These are phyloP conservation scores for Poeciliopsis infans DNA, from an alignment of 2,797 vertebrate species.

Conservation along the genomic window DNA sequence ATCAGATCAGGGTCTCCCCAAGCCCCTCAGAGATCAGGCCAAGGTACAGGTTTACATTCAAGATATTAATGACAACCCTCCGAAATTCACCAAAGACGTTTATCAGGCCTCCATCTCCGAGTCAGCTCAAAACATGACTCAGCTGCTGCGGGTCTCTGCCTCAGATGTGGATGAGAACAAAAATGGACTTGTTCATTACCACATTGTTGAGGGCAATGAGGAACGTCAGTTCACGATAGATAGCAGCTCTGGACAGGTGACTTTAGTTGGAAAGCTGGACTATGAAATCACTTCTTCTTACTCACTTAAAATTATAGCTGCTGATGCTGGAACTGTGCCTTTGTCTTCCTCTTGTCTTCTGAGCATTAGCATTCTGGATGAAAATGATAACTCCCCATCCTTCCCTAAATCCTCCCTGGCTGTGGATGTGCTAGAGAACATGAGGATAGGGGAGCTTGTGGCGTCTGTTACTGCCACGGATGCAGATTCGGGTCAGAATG, in stretches of 20 bases:
- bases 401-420: slow-evolving; percentile 90
- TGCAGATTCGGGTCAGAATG: slow-evolving; percentile 91
- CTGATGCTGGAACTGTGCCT: slow-evolving; percentile 85
- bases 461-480: slow-evolving; percentile 94
- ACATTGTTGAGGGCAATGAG: slow-evolving; percentile 89
- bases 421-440: slow-evolving; percentile 94
- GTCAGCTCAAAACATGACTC: slow-evolving; percentile 90
- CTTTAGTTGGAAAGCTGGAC: slow-evolving; percentile 90
- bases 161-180: slow-evolving; percentile 94
- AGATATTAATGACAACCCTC: slow-evolving; percentile 95
- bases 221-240: slow-evolving; percentile 91
- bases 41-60: slow-evolving; percentile 94
- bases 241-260: slow-evolving; percentile 88
- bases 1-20: slow-evolving; percentile 93
- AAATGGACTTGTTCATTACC: slow-evolving; percentile 91
- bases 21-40: slow-evolving; percentile 93
- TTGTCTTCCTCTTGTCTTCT: slow-evolving; percentile 91
- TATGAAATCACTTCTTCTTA: slow-evolving; percentile 91
- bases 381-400: slow-evolving; percentile 95
- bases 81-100: slow-evolving; percentile 95
- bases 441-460: slow-evolving; percentile 95
- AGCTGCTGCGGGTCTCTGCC: slow-evolving; percentile 92
- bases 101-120: slow-evolving; percentile 97
- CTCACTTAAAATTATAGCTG: slow-evolving; percentile 89
- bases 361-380: slow-evolving; percentile 91